Conservation (phyloP, 2,113 vertebrate species). For the Gulo gulo region DNA sequence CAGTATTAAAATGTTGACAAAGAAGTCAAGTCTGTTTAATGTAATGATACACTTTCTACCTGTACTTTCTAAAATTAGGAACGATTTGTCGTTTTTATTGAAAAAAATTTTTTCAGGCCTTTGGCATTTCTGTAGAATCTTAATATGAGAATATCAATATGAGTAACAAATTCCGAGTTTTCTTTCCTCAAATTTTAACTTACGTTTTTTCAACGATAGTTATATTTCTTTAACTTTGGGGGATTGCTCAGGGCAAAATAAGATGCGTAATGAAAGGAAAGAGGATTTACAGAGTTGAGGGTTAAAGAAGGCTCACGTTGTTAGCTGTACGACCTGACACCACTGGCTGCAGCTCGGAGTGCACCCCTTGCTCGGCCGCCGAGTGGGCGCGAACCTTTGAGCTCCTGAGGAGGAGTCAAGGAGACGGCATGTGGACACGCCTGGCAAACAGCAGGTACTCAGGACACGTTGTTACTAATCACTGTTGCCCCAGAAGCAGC, state of each 20-base stretch:
- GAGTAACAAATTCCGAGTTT: neutral
- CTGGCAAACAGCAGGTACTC: neutral
- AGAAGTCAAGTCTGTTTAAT: neutral
- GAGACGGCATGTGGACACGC: neutral
- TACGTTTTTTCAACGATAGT: neutral
- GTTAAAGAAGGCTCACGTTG: neutral
- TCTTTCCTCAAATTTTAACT: neutral
- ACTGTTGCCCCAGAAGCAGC: neutral
- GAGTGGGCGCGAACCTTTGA: neutral
- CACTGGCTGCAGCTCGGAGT: neutral
- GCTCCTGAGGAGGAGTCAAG: neutral
- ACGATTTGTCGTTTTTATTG: neutral
- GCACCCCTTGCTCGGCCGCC: neutral
- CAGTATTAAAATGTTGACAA: neutral
- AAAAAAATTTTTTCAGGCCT: neutral
- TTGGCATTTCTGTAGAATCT: constrained; percentile 24
- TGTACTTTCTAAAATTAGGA: neutral
- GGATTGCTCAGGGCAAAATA: neutral
- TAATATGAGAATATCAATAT: neutral
- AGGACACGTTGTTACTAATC: neutral
- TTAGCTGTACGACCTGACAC: neutral
- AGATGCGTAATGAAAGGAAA: neutral
- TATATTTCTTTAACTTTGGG: neutral
- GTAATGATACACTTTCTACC: neutral
- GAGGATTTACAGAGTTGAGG: neutral